Evolutionary conservation across 2,888 invertebrate genomes (phyloP), one percentile per base, ranked within the genome.

Genomic region (Oscheius sp.): DNA sequence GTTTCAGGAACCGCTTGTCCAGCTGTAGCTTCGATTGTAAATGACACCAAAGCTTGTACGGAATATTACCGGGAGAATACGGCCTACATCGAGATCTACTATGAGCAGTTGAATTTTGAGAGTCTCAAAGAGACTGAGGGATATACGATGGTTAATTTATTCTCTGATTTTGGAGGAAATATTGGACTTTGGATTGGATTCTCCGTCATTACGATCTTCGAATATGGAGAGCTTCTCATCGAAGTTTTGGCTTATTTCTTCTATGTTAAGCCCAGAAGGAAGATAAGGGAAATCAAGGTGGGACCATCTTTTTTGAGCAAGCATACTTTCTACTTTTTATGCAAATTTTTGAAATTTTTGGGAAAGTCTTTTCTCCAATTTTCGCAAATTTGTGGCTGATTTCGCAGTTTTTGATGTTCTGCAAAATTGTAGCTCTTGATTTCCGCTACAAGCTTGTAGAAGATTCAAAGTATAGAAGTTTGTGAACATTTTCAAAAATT

Each of bases 121-220:
- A 80, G 76, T 10, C 70, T 86, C 52, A 83, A 81, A 46, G 86
- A 86, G 72, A 87, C 85, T 5, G 83, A 84, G 23, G 86, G 85
- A 5, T 86, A 86, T 68, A 84, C 85, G 55, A 85, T 86, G 20
- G 83, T 84, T 52, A 86, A 87, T 70, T 72, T 86, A 23, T 82
- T 86, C 75, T 82, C 86, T 33, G 86, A 87, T 57, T 84, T 86
- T 46, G 86, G 86, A 33, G 86, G 86, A 65, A 87, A 87, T 66
- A 86, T 86, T 50, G 86, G 86, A 17, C 71, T 86, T 57, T 86
- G 87, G 85, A 86, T 86, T 70, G 86, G 86, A 2, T 87, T 86
- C 63, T 86, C 85, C 6, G 78, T 84, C 12, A 81, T 81, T 52
- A 81, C 81, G 5, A 73, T 81, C 25, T 71, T 72, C 17, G 81